These are phyloP conservation scores for Drosophila macrospina DNA, from an alignment of 2,888 invertebrate species.

Conservation along the genomic window DNA sequence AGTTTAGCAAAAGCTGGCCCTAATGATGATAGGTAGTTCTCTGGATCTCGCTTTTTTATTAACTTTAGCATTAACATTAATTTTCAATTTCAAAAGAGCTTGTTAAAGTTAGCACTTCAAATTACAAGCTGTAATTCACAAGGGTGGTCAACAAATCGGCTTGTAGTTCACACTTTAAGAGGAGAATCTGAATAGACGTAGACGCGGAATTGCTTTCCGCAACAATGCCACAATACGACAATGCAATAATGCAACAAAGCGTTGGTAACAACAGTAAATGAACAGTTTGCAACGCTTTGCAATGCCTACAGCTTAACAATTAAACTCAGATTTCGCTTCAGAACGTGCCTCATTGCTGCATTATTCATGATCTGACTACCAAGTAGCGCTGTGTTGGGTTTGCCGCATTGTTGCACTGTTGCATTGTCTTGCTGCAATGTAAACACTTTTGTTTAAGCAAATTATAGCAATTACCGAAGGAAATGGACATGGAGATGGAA, in stretches of 20 bases:
- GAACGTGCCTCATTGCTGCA: slow-evolving; percentile 63
- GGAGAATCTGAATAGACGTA: slow-evolving; percentile 34
- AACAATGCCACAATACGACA: slow-evolving; percentile 6
- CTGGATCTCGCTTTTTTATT: neutral
- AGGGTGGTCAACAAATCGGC: slow-evolving; percentile 26
- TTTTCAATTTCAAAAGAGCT: slow-evolving; percentile 45
- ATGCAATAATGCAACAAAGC: slow-evolving; percentile 28
- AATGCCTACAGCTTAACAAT: slow-evolving; percentile 52
- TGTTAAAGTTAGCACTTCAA: slow-evolving; percentile 53
- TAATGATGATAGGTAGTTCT: slow-evolving; percentile 14
- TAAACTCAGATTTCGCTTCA: slow-evolving; percentile 59
- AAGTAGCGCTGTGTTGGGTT: slow-evolving; percentile 14
- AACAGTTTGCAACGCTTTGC: slow-evolving; percentile 50
- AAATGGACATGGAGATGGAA: slow-evolving; percentile 42
- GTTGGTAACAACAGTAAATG: slow-evolving; percentile 8
- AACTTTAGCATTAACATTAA: neutral
- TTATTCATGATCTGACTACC: slow-evolving; percentile 43
- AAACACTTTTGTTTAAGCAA: slow-evolving; percentile 64
- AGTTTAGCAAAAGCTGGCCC: slow-evolving; percentile 7
- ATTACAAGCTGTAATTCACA: slow-evolving; percentile 41
- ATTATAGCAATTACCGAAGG: slow-evolving; percentile 56
- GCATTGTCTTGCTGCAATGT: slow-evolving; percentile 56
- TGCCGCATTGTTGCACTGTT: slow-evolving; percentile 41
- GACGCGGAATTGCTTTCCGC: slow-evolving; percentile 34
- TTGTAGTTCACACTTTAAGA: slow-evolving; percentile 26